A percentile compares a stretch with the other conserved stretches of the same genome.
Evolutionary conservation across 2,888 invertebrate genomes (phyloP).

Genomic region (Microchrysa polita): DNA sequence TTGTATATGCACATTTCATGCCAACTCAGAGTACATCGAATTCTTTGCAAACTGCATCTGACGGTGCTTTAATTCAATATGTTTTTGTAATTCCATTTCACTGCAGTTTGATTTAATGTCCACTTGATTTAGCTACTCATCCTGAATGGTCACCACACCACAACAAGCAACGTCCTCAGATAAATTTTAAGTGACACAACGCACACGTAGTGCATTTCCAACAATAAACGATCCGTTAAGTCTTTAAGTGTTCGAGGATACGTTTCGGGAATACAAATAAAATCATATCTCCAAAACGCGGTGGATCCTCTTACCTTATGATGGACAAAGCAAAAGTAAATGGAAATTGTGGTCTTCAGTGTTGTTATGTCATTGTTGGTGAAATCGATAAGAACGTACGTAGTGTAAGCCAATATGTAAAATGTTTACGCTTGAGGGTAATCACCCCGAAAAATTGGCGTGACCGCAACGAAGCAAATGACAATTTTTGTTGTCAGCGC

Average conservation of each 20-base stretch:
- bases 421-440: no score
- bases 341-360: background rate
- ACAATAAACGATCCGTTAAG: conserved; percentile 6
- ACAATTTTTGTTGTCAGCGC: no score
- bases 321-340: background rate
- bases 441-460: no score
- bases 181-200: background rate
- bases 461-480: no score
- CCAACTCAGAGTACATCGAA: no score
- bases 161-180: background rate
- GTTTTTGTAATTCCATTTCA: no score
- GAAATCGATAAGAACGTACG: background rate
- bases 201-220: background rate
- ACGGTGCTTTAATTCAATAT: no score
- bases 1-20: no score
- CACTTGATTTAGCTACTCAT: background rate
- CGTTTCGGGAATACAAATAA: background rate
- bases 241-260: no score
- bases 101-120: conserved; percentile 1
- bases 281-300: background rate
- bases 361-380: background rate
- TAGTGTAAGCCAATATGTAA: no score
- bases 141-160: background rate
- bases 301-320: no score
- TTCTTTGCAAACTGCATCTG: no score